phyloP scores from a whole-genome alignment of 2,888 invertebrate species.

The Dichetophora obliterata region DNA sequence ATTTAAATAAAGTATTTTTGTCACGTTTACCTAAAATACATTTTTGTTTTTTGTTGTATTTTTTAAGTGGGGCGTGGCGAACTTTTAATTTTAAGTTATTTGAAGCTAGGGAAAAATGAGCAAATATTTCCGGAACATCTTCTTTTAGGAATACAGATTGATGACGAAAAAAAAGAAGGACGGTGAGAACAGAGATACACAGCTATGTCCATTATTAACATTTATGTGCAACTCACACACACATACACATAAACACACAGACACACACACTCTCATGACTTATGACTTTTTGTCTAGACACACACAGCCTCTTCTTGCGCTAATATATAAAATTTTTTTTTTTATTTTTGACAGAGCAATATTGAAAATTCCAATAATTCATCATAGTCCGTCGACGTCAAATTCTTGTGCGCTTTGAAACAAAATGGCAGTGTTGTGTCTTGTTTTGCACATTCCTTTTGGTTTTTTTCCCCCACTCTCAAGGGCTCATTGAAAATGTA shows the following conservation, averaged over 20 bases:
- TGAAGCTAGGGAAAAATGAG: background rate
- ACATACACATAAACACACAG: too few species aligned
- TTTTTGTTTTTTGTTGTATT: background rate
- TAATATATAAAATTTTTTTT: background rate
- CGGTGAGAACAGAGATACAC: too few species aligned
- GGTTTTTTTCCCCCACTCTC: background rate
- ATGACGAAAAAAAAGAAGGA: too few species aligned
- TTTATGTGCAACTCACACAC: too few species aligned
- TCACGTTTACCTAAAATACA: conserved; percentile 19
- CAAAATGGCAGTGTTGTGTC: background rate
- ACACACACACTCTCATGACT: background rate
- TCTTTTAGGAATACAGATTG: background rate
- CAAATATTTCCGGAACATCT: background rate
- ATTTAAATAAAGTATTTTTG: conserved; percentile 22
- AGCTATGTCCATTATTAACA: too few species aligned
- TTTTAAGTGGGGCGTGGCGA: background rate
- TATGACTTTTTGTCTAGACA: conserved; percentile 12
- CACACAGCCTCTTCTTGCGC: background rate
- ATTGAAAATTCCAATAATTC: conserved; percentile 24
- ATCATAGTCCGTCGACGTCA: background rate
- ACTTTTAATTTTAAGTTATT: background rate
- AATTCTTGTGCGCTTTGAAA: background rate
- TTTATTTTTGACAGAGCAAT: background rate
- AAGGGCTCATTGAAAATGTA: conserved; percentile 10
- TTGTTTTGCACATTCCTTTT: background rate